phyloP scores from a whole-genome alignment of 1,140 invertebrate species.

The Heliconius himera region DNA sequence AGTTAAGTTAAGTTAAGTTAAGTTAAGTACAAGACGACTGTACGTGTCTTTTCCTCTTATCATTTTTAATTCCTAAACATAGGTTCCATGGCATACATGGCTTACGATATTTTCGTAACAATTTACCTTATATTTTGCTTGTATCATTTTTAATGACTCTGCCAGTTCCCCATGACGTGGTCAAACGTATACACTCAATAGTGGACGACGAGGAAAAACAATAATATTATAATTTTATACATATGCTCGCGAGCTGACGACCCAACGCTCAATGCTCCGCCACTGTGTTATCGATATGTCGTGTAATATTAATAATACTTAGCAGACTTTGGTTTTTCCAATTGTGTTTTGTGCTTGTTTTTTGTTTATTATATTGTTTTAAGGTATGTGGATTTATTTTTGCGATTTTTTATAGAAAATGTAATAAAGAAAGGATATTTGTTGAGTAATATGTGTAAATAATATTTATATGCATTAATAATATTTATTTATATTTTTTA shows the following conservation, averaged over 20 bases:
- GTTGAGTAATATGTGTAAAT: no score
- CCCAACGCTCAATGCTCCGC: not conserved
- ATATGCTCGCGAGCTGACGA: not conserved
- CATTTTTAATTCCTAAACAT: not conserved
- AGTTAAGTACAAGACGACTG: not conserved
- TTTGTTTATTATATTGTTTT: not conserved
- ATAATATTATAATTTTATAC: slow-evolving; percentile 19
- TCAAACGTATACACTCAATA: not conserved
- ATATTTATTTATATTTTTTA: no score
- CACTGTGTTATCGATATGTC: slow-evolving; percentile 6
- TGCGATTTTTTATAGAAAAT: not conserved
- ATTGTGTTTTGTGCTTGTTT: not conserved
- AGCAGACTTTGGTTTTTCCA: not conserved
- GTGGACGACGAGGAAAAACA: slow-evolving; percentile 29
- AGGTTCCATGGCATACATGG: not conserved
- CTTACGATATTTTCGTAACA: slow-evolving; percentile 8
- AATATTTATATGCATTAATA: no score
- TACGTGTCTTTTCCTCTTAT: not conserved
- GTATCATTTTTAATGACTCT: slow-evolving; percentile 23
- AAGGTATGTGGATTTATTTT: not conserved
- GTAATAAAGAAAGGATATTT: not conserved
- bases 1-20: no score
- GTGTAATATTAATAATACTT: slow-evolving; percentile 12
- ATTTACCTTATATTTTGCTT: slow-evolving; percentile 23
- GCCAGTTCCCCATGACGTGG: slow-evolving; percentile 37